Evolutionary conservation across 1,140 invertebrate genomes (phyloP).

Genomic region (Pissodes strobi): DNA sequence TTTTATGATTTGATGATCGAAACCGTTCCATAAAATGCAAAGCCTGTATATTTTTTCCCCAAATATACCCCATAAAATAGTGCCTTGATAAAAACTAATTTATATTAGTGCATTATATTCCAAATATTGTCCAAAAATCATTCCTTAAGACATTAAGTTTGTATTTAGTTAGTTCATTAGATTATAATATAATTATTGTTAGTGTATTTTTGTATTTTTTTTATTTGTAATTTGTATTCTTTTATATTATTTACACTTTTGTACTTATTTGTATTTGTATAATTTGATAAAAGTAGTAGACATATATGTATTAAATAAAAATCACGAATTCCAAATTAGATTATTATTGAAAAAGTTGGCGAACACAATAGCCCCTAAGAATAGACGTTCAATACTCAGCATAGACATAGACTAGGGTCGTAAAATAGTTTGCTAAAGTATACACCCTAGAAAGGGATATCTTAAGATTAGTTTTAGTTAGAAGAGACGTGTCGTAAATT

Average conservation of each 20-base stretch:
- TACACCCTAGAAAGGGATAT: no score
- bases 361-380: no score
- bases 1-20: no score
- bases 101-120: no score
- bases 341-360: background rate
- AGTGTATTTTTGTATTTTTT: background rate
- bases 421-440: no score
- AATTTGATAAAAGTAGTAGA: background rate
- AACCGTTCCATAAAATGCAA: no score
- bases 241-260: slow-evolving; percentile 5
- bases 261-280: slow-evolving; percentile 6
- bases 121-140: no score
- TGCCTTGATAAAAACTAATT: no score
- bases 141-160: background rate
- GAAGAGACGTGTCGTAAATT: no score
- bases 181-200: background rate
- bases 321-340: background rate
- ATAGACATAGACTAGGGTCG: no score
- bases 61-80: background rate
- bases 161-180: background rate
- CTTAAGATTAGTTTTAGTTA: no score
- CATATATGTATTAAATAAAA: background rate
- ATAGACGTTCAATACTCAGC: no score
- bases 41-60: background rate
- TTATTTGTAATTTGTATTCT: background rate